Conservation (phyloP, 2,888 invertebrate species). For the Portevinia maculata region DNA sequence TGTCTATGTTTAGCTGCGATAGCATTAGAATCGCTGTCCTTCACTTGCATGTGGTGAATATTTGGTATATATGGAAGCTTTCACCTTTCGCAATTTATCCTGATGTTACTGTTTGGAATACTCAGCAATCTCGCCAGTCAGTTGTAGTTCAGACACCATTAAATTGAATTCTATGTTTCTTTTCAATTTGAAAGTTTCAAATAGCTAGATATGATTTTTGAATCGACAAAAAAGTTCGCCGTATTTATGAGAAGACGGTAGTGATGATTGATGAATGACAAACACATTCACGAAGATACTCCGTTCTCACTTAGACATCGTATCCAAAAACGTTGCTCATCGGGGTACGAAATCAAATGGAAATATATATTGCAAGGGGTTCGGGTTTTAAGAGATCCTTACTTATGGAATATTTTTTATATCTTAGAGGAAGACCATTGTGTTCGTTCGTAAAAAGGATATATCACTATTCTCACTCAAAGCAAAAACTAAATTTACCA, state of each 20-base stretch:
- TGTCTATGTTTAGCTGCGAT: constrained; percentile 45
- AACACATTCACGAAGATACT: neutral
- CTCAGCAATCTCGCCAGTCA: neutral
- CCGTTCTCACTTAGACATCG: neutral
- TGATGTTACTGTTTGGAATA: neutral
- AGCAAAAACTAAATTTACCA: constrained; percentile 28
- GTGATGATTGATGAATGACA: constrained; percentile 1
- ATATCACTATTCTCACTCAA: constrained; percentile 15
- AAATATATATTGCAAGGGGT: constrained; percentile 27
- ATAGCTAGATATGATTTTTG: neutral
- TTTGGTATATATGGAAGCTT: constrained; percentile 23
- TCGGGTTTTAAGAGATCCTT: constrained; percentile 3
- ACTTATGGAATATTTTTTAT: constrained; percentile 1
- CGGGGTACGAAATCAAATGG: constrained; percentile 15
- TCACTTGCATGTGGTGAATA: constrained; percentile 1
- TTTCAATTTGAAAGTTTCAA: too few species aligned
- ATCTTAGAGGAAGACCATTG: constrained; percentile 16
- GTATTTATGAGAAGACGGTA: constrained; percentile 6
- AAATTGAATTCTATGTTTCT: neutral
- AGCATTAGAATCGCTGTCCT: constrained; percentile 23
- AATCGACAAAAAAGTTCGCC: neutral
- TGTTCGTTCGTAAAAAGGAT: constrained; percentile 15
- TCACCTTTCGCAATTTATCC: neutral
- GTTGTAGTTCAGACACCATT: neutral
- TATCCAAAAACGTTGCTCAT: constrained; percentile 13